phyloP scores from a whole-genome alignment of 37 sponge, comb jelly and placozoan species.

The Halisarca cf. caerulea region DNA sequence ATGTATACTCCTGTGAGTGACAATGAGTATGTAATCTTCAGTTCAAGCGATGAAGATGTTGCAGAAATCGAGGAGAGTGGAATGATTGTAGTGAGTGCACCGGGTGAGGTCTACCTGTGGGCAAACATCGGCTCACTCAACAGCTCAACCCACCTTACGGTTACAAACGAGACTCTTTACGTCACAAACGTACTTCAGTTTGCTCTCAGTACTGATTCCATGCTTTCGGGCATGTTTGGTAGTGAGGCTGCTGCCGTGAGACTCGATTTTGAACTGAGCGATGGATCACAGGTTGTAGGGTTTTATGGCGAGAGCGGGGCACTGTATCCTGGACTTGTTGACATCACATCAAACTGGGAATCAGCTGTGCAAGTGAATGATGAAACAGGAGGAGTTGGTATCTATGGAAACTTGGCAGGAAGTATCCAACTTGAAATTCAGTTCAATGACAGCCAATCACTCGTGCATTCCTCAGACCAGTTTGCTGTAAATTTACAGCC shows the following conservation, averaged over 20 bases:
- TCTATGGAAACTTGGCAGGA: slow-evolving; percentile 29
- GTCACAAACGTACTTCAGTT: not conserved
- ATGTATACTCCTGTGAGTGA: not conserved
- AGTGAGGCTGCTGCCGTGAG: slow-evolving; percentile 12
- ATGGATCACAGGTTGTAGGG: slow-evolving; percentile 44
- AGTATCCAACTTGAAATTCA: slow-evolving; percentile 33
- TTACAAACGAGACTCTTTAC: not conserved
- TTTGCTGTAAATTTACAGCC: slow-evolving; percentile 51
- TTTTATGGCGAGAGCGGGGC: not conserved
- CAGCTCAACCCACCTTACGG: not conserved
- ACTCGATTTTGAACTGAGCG: slow-evolving; percentile 35
- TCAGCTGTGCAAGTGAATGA: slow-evolving; percentile 28
- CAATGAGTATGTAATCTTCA: not conserved
- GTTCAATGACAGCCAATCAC: slow-evolving; percentile 9
- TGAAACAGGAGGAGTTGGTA: slow-evolving; percentile 31
- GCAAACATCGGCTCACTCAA: slow-evolving; percentile 5
- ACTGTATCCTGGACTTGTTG: slow-evolving; percentile 29
- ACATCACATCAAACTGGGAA: not conserved
- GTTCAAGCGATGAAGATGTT: not conserved
- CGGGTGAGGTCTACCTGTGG: not conserved
- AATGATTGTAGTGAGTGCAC: not conserved
- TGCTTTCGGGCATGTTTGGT: slow-evolving; percentile 30
- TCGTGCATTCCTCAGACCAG: not conserved
- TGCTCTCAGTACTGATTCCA: slow-evolving; percentile 8
- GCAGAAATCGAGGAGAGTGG: not conserved